phyloP scores from a whole-genome alignment of 2,797 vertebrate species.

The Cuniculus paca region DNA sequence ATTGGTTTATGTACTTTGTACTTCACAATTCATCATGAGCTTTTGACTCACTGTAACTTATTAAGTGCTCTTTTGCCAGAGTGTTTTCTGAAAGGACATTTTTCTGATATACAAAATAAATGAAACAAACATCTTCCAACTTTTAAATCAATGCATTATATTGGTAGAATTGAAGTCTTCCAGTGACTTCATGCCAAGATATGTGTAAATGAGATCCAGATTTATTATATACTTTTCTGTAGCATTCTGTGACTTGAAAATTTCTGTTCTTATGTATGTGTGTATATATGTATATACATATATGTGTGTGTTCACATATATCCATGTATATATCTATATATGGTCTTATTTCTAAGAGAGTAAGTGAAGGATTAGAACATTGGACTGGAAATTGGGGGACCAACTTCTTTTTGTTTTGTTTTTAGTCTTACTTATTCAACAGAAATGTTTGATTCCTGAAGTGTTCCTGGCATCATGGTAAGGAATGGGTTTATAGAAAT shows the following conservation, averaged over 20 bases:
- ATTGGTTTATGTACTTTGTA: conserved; percentile 41
- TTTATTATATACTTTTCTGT: not conserved
- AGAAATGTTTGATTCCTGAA: conserved; percentile 44
- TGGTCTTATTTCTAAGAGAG: conserved; percentile 33
- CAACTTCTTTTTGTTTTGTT: not conserved
- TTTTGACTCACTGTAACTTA: not conserved
- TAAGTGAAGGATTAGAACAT: not conserved
- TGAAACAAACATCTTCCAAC: conserved; percentile 17
- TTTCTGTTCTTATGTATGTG: not conserved
- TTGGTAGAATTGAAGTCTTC: conserved; percentile 29
- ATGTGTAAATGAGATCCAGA: not conserved
- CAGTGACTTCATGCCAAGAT: not conserved
- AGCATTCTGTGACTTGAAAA: conserved; percentile 39
- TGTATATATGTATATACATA: not conserved
- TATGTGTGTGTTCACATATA: not conserved
- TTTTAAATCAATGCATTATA: not conserved
- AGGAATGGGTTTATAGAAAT: not conserved
- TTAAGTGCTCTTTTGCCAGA: conserved; percentile 31
- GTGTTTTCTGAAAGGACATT: conserved; percentile 37
- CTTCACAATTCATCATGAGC: conserved; percentile 19
- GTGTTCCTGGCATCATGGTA: not conserved
- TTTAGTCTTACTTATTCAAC: conserved; percentile 51
- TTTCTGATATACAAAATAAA: conserved; percentile 46
- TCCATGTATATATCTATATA: not conserved
- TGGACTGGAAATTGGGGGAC: not conserved